Evolutionary conservation across 2,797 vertebrate genomes (phyloP).

Genomic region (Arnoldichthys spilopterus): DNA sequence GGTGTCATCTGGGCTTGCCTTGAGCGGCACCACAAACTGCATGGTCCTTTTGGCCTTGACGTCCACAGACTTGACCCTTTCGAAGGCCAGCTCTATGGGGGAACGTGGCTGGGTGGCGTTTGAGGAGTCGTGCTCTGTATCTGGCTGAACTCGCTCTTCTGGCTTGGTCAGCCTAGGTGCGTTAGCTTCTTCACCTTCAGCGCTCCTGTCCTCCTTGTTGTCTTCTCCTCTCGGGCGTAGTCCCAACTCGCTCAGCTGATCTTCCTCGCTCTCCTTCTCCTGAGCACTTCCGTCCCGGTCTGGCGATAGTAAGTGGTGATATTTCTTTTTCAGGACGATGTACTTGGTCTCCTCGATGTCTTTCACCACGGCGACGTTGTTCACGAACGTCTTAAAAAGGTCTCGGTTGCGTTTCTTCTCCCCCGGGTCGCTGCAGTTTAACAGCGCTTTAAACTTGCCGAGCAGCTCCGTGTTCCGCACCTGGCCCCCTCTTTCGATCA

Average conservation of each 20-base stretch:
- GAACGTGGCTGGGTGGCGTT: conserved; percentile 36
- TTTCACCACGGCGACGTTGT: conserved; percentile 83
- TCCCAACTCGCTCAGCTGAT: not conserved
- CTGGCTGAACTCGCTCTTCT: not conserved
- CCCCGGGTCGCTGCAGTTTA: conserved; percentile 76
- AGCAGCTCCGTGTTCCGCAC: conserved; percentile 81
- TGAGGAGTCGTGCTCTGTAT: conserved; percentile 34
- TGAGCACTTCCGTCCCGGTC: not conserved
- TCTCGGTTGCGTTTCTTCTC: conserved; percentile 78
- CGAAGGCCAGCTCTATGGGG: conserved; percentile 56
- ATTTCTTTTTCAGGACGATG: conserved; percentile 79
- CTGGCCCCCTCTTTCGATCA: conserved; percentile 79
- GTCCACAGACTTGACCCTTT: conserved; percentile 49
- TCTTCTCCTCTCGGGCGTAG: not conserved
- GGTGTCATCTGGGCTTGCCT: not conserved
- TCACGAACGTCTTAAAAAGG: conserved; percentile 85
- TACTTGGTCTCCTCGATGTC: conserved; percentile 80
- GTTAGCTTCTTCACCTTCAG: not conserved
- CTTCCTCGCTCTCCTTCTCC: conserved; percentile 8
- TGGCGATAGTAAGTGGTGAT: conserved; percentile 55
- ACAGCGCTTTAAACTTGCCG: conserved; percentile 73
- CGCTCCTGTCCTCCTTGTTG: not conserved
- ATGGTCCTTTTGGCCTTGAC: conserved; percentile 52
- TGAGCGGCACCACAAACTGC: conserved; percentile 53
- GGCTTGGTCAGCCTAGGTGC: conserved; percentile 20